These are phyloP conservation scores for Strigamia transsilvanica DNA, from an alignment of 2,888 invertebrate genomes.

Conservation along the genomic window DNA sequence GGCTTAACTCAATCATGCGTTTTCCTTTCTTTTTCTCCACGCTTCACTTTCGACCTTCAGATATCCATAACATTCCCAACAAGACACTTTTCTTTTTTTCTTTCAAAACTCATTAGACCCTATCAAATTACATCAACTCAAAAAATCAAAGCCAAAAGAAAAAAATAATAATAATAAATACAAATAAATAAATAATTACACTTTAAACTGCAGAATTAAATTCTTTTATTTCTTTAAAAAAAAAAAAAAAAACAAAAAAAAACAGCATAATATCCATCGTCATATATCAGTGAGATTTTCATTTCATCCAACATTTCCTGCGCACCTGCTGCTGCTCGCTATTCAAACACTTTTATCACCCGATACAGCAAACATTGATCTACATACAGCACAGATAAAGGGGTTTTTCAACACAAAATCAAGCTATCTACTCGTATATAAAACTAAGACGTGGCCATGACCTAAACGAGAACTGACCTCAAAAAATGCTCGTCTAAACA, in stretches of 20 bases:
- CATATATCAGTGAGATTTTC: neutral
- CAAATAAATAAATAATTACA: neutral
- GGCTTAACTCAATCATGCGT: neutral
- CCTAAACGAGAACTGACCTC: constrained; percentile 17
- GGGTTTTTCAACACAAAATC: neutral
- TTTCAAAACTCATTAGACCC: neutral
- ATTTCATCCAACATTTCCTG: neutral
- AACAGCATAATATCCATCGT: neutral
- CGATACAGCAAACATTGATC: neutral
- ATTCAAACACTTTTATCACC: constrained; percentile 5
- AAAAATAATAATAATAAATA: neutral
- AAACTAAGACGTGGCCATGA: neutral
- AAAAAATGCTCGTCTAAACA: constrained; percentile 18
- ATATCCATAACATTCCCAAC: neutral
- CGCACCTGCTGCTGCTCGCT: constrained; percentile 4
- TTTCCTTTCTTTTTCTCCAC: constrained; percentile 45
- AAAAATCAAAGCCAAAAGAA: neutral
- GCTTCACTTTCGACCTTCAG: constrained; percentile 32
- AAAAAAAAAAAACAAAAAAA: too few species aligned
- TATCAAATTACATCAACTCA: neutral
- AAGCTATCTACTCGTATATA: neutral
- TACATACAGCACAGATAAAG: neutral
- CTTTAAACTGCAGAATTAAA: neutral
- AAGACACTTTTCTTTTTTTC: neutral
- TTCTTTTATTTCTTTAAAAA: neutral